phyloP scores from a whole-genome alignment of 2,113 vertebrate genomes.

The Zapornia atra region DNA sequence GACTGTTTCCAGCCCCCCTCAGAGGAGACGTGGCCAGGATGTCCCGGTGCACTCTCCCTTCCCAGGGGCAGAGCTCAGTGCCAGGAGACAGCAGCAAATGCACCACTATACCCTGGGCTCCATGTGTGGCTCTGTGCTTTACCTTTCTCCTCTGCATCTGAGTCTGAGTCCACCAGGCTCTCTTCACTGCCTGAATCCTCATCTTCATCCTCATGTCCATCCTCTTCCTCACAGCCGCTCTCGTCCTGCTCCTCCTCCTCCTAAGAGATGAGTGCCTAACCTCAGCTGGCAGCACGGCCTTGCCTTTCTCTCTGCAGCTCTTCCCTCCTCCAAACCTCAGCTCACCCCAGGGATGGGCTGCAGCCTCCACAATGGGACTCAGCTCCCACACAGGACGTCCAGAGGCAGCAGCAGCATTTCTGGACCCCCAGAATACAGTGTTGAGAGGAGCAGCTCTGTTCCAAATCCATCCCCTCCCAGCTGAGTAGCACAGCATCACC shows the following conservation, averaged over 20 bases:
- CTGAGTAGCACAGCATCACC: neutral
- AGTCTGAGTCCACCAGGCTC: constrained; percentile 93
- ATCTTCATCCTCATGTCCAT: constrained; percentile 87
- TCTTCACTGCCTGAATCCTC: constrained; percentile 93
- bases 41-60: neutral
- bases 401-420: neutral
- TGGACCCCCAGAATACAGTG: neutral
- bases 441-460: neutral
- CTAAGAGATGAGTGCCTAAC: constrained; percentile 48
- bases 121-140: neutral
- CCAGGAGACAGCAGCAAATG: neutral
- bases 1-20: neutral
- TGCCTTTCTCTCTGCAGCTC: neutral
- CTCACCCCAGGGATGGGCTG: neutral
- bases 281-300: neutral
- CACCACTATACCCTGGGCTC: neutral
- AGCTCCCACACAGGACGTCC: neutral
- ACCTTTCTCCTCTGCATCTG: constrained; percentile 94
- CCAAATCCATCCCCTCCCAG: neutral
- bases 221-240: constrained; percentile 93
- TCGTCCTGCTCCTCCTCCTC: constrained; percentile 90
- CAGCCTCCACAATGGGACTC: neutral
- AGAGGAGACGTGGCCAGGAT: fast-evolving
- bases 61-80: neutral
- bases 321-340: neutral